phyloP scores from a whole-genome alignment of 2,113 vertebrate species.

The Neodon shergylaensis region DNA sequence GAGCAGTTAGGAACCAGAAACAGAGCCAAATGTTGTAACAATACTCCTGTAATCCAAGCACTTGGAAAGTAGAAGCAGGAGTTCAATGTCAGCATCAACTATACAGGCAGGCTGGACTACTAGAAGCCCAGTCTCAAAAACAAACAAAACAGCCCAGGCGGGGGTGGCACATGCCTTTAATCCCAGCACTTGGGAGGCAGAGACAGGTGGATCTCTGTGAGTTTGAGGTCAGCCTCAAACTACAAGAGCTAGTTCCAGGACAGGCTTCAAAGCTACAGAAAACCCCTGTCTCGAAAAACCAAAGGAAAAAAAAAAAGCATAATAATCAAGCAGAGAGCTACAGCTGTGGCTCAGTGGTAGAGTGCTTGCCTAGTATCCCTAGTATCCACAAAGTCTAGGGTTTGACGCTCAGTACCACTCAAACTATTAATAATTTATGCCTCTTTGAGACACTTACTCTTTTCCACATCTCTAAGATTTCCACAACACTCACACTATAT shows the following conservation, averaged over 20 bases:
- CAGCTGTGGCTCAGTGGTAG: background rate
- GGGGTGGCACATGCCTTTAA: too few relatives aligned
- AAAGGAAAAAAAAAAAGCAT: background rate
- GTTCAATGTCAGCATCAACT: background rate
- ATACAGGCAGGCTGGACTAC: background rate
- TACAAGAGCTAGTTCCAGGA: too few relatives aligned
- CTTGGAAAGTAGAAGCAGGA: background rate
- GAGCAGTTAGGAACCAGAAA: too few relatives aligned
- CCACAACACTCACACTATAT: conserved; percentile 6
- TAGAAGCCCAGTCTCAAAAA: background rate
- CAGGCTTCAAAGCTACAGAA: too few relatives aligned
- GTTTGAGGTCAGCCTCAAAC: too few relatives aligned
- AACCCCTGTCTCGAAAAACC: too few relatives aligned
- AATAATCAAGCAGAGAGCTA: background rate
- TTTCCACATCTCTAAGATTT: conserved; percentile 26
- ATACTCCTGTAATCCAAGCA: background rate
- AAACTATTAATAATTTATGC: conserved; percentile 37
- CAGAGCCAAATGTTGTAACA: background rate
- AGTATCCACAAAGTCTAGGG: too few relatives aligned
- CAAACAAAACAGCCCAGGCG: background rate
- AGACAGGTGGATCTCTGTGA: too few relatives aligned
- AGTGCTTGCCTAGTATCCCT: background rate
- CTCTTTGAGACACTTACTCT: background rate
- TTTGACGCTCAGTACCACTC: background rate
- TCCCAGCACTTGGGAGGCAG: too few relatives aligned